A percentile compares a stretch with the other conserved stretches of the same genome.
These are phyloP conservation scores for Atlantisia rogersi DNA, from an alignment of 2,113 vertebrate genomes.

Conservation along the genomic window DNA sequence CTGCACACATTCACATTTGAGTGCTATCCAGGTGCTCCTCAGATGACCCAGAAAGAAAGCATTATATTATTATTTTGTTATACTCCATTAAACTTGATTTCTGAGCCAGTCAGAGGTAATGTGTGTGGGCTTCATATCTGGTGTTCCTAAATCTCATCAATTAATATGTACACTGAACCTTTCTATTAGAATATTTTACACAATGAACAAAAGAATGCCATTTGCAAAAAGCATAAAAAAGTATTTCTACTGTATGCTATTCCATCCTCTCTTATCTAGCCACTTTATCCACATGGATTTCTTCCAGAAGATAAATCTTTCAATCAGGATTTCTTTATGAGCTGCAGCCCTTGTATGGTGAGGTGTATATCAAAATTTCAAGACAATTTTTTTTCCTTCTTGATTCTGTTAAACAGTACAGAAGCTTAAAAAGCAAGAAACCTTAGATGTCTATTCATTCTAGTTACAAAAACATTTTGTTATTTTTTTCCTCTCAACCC, in stretches of 20 bases:
- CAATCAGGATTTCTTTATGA: constrained; percentile 59
- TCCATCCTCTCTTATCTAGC: constrained; percentile 70
- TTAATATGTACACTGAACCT: constrained; percentile 57
- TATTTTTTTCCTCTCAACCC: neutral
- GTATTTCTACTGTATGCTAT: constrained; percentile 63
- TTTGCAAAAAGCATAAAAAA: constrained; percentile 64
- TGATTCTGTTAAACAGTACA: constrained; percentile 40
- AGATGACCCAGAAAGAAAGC: constrained; percentile 39
- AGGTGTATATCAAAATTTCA: constrained; percentile 52
- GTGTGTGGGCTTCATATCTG: constrained; percentile 20
- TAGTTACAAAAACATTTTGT: neutral
- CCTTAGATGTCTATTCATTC: constrained; percentile 8
- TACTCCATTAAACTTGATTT: constrained; percentile 55
- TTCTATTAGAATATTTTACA: constrained; percentile 67
- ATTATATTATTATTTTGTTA: constrained; percentile 39
- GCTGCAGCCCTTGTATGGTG: constrained; percentile 22
- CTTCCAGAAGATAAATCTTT: constrained; percentile 78
- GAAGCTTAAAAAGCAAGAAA: constrained; percentile 39
- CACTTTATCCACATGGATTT: constrained; percentile 76
- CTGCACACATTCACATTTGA: neutral
- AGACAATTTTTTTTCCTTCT: constrained; percentile 34
- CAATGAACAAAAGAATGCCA: constrained; percentile 72
- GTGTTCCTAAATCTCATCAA: constrained; percentile 45
- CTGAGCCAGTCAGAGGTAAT: constrained; percentile 28
- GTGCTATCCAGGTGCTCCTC: constrained; percentile 33